phyloP scores from a whole-genome alignment of 2,888 invertebrate species.

The Himalopsyche anomala region DNA sequence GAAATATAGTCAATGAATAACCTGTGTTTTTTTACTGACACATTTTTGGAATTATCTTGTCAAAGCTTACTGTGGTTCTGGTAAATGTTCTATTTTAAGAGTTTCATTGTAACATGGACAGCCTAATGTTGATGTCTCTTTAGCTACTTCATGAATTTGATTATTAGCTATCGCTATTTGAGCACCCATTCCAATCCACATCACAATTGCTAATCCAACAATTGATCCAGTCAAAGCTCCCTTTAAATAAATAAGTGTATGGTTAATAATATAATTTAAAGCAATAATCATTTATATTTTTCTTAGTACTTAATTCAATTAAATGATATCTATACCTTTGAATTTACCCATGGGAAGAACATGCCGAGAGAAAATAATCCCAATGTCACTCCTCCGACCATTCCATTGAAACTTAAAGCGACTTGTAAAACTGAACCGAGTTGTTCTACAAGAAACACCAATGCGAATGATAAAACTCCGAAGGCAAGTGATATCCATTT shows the following conservation, averaged over 20 bases:
- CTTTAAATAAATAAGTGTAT: conserved; percentile 69
- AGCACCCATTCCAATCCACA: conserved; percentile 82
- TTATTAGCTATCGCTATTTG: conserved; percentile 78
- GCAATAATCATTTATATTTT: background rate
- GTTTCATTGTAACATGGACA: conserved; percentile 75
- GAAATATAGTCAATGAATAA: background rate
- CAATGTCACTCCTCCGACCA: conserved; percentile 91
- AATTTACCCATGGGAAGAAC: conserved; percentile 91
- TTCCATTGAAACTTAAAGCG: conserved; percentile 91
- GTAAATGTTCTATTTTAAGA: background rate
- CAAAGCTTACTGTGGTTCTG: conserved; percentile 29
- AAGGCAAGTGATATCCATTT: conserved; percentile 82
- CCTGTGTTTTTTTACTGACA: background rate
- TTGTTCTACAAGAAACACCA: conserved; percentile 91
- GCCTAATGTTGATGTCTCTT: conserved; percentile 75
- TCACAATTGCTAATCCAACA: conserved; percentile 78
- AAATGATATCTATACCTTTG: conserved; percentile 76
- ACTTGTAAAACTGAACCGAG: conserved; percentile 93
- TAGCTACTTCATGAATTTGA: conserved; percentile 69
- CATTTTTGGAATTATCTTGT: background rate
- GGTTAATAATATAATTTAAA: background rate
- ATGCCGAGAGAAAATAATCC: conserved; percentile 93
- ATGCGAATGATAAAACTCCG: conserved; percentile 85
- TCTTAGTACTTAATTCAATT: background rate
- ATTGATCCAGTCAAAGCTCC: conserved; percentile 82